A percentile compares a stretch with the other conserved stretches of the same genome.
These are phyloP conservation scores for Petrocephalus schoutedeni DNA, from an alignment of 2,797 vertebrate species.

Conservation along the genomic window DNA sequence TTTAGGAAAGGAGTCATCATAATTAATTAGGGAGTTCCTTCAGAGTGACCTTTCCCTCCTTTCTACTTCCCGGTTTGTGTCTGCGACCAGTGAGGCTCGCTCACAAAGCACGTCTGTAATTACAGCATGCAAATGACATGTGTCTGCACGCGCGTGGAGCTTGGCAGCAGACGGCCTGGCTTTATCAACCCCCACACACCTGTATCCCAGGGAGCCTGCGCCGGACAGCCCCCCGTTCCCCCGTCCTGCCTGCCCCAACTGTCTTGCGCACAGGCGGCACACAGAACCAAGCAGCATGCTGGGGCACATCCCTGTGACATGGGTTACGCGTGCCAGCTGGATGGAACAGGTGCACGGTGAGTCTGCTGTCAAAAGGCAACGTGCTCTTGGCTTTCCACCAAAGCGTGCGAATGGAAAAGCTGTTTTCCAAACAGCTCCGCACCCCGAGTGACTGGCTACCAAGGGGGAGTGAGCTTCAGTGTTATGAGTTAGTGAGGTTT, in stretches of 20 bases:
- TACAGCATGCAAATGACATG: conserved; percentile 18
- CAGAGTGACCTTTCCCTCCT: conserved; percentile 13
- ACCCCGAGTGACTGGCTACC: conserved; percentile 69
- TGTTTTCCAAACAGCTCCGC: conserved; percentile 58
- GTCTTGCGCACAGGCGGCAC: conserved; percentile 56
- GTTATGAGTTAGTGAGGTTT: conserved; percentile 39
- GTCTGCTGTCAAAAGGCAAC: conserved; percentile 79
- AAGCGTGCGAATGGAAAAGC: conserved; percentile 75
- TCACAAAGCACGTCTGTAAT: conserved; percentile 15
- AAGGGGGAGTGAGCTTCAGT: conserved; percentile 55
- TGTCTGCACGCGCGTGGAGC: neutral
- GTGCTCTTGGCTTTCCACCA: conserved; percentile 83
- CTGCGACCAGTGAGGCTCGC: neutral
- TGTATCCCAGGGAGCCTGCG: neutral
- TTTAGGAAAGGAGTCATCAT: conserved; percentile 17
- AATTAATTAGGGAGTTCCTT: conserved; percentile 14
- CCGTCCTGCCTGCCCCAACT: conserved; percentile 58
- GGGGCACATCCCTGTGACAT: conserved; percentile 67
- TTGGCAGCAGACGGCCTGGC: neutral
- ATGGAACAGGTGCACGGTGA: conserved; percentile 86
- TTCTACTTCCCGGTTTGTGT: conserved; percentile 11
- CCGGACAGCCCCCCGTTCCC: neutral
- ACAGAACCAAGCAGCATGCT: conserved; percentile 58
- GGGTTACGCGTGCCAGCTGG: conserved; percentile 86
- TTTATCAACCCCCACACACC: conserved; percentile 19